These are phyloP conservation scores for Hemistola chrysoprasaria DNA, from an alignment of 2,888 invertebrate genomes.

Conservation along the genomic window DNA sequence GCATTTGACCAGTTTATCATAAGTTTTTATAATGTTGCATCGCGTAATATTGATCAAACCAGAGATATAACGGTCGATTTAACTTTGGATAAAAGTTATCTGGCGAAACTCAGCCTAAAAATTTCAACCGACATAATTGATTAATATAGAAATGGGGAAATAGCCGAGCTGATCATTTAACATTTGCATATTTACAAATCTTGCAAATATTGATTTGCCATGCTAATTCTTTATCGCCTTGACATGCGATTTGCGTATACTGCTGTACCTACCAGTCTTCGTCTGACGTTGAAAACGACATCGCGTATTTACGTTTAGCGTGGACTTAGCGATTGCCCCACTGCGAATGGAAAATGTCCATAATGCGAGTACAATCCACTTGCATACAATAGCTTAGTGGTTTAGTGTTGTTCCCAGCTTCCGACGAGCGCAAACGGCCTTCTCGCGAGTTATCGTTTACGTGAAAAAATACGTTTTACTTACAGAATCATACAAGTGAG, in stretches of 20 bases:
- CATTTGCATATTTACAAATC: constrained; percentile 28
- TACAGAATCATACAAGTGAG: constrained; percentile 37
- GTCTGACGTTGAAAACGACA: constrained; percentile 14
- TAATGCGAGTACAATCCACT: constrained; percentile 76
- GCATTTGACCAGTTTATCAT: too few relatives aligned
- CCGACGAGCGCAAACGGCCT: constrained; percentile 62
- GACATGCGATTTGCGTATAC: constrained; percentile 48
- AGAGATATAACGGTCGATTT: too few relatives aligned
- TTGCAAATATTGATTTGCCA: constrained; percentile 49
- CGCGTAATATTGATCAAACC: too few relatives aligned
- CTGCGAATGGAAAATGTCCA: constrained; percentile 76
- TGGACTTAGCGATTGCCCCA: constrained; percentile 55
- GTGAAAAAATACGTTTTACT: constrained; percentile 25
- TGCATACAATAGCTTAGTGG: constrained; percentile 79
- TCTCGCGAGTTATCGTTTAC: constrained; percentile 48
- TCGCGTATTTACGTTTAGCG: constrained; percentile 18
- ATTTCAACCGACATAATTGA: constrained; percentile 25
- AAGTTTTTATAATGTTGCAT: too few relatives aligned
- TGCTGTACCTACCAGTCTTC: constrained; percentile 36
- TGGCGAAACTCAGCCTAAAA: too few relatives aligned
- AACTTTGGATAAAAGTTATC: too few relatives aligned
- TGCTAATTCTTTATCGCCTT: constrained; percentile 59
- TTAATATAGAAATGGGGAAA: constrained; percentile 30
- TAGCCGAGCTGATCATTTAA: constrained; percentile 21
- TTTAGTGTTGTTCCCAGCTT: constrained; percentile 74